phyloP scores from a whole-genome alignment of 2,888 invertebrate species.

The Parapristionchus giblindavisi region DNA sequence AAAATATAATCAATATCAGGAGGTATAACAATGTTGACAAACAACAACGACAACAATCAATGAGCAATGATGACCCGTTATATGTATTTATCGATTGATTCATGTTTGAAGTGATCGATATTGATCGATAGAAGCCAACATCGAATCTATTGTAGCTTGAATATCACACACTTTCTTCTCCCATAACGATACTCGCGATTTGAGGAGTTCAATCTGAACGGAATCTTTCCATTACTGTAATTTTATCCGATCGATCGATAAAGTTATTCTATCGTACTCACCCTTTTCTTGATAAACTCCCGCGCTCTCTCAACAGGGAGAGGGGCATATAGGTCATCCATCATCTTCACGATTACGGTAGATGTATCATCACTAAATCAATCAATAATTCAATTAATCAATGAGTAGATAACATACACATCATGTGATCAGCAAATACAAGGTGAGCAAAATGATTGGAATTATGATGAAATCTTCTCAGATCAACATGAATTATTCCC shows the following conservation, averaged over 20 bases:
- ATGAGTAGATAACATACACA: too few relatives aligned
- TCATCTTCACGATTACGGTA: constrained; percentile 79
- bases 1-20: neutral
- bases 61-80: neutral
- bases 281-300: constrained; percentile 79
- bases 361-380: constrained; percentile 71
- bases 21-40: neutral
- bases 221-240: neutral
- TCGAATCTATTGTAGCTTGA: constrained; percentile 27
- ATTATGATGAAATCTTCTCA: too few relatives aligned
- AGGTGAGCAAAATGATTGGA: too few relatives aligned
- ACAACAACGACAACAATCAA: neutral
- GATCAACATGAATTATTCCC: too few relatives aligned
- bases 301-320: constrained; percentile 80
- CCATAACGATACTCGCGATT: neutral
- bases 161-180: constrained; percentile 24
- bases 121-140: constrained; percentile 24
- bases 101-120: constrained; percentile 27
- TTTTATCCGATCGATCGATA: too few relatives aligned
- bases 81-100: too few relatives aligned
- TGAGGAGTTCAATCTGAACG: neutral
- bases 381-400: neutral
- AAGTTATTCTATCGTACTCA: constrained; percentile 62
- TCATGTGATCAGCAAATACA: too few relatives aligned
- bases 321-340: constrained; percentile 81